Evolutionary conservation across 2,113 vertebrate species (phyloP), one percentile per base, ranked within the genome.

Genomic region (Procavia capensis): DNA sequence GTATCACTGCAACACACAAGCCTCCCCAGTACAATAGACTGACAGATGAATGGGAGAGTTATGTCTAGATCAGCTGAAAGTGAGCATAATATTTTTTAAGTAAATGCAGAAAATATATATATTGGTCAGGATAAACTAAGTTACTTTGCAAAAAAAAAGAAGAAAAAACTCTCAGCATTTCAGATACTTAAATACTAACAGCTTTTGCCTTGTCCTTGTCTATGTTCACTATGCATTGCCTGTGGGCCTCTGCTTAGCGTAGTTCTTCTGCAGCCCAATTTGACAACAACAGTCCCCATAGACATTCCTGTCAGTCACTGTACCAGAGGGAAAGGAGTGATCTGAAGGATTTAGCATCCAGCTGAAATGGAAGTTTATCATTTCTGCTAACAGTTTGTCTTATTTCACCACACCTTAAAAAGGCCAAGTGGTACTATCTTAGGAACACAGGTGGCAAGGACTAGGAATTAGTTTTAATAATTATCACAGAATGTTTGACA

Each of bases 161-260:
- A 54, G 27, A 61, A 43, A 90, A 27, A 9, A n/a, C n/a, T 3
- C 29, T 90, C 22, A 45, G 25, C 79, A 45, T n/a, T 24, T 25
- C 29, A 79, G 27, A 82, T 25, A 41, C 17, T 29, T 54, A 80
- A 57, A 34, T 22, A 88, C 2, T 50, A 59, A 14, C n/a, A 41
- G 11, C 66, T 41, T 2, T 29, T 64, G 19, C 22, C 39, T 68
- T 50, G 36, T n/a, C 20, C 16, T 4, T 31, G 0, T 85, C 4
- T 34, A 14, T 45, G 9, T 34, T 66, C 16, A 22, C 34, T 72
- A 29, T 61, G 11, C 13, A 14, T 72, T 36, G 29, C 20, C 13
- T 25, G n/a, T 3, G 1, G 11, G 4, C 41, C 4, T 41, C 41
- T 63, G 9, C 1, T 63, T 10, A 4, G 1, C 85, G 4, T 39